Percentiles rank a stretch among this genome's conserved stretches.
phyloP scores from a whole-genome alignment of 1,140 invertebrate genomes.

The Heterodera schachtii region DNA sequence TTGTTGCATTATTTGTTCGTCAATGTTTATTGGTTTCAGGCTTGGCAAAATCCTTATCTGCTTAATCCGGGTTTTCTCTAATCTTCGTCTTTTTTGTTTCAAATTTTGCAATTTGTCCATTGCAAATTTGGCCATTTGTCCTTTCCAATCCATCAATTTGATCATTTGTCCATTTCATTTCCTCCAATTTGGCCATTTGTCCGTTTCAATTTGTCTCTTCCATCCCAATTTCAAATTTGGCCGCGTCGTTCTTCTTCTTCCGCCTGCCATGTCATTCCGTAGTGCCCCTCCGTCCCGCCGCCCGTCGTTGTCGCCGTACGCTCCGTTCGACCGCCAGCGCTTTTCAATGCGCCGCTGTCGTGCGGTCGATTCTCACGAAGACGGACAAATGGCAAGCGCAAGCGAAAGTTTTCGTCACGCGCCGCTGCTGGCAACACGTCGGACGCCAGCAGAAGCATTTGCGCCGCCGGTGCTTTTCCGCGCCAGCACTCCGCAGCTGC shows the following conservation, averaged over 20 bases:
- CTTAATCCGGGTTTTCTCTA: too few species aligned
- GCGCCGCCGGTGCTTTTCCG: slow-evolving; percentile 9
- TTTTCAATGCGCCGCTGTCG: slow-evolving; percentile 3
- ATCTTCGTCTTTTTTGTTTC: too few species aligned
- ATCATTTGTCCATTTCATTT: not conserved
- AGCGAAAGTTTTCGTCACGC: not conserved
- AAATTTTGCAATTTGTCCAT: too few species aligned
- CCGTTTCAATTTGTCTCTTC: not conserved
- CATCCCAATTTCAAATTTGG: not conserved
- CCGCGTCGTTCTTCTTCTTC: too few species aligned
- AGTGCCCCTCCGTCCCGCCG: not conserved
- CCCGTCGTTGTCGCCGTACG: not conserved
- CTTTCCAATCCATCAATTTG: too few species aligned
- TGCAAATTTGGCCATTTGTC: too few species aligned
- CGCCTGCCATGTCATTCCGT: not conserved
- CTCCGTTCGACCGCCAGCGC: not conserved
- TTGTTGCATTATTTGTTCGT: too few species aligned
- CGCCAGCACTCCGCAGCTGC: slow-evolving; percentile 20
- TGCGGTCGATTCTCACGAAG: slow-evolving; percentile 3
- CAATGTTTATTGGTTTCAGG: too few species aligned
- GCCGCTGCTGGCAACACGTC: not conserved
- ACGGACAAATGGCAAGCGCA: not conserved
- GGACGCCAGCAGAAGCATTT: slow-evolving; percentile 3
- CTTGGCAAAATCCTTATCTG: too few species aligned
- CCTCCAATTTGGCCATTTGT: not conserved